Base-by-base conservation (phyloP, 2,888 invertebrate genomes). In the Agonopterix arenella region DNA sequence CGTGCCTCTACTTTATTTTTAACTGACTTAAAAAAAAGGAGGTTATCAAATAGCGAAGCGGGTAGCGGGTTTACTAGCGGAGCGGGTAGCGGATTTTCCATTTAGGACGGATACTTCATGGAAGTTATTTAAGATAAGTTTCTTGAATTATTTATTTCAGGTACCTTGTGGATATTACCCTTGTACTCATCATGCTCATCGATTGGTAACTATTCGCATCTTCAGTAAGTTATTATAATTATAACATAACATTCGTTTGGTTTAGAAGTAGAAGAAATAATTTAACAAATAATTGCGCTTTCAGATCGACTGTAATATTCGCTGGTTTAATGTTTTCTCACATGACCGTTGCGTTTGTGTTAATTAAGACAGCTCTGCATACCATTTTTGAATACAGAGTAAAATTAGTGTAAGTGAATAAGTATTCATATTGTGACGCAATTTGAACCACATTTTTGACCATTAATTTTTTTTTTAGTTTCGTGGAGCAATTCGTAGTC, bases 311-410 rank as follows among this genome's bases (percentile, higher is more conserved):
- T n/a, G 38, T 80, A 38, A 60, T 84, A 56, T 88, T 85, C 59
- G 64, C 74, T 38, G 88, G 88, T 1, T 54, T 88, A 41, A 62
- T 69, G 56, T 71, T 83, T 56, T 82, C 84, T 0, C 83, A 88
- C 49, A 64, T 78, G 59, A 61, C 68, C 1, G 79, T 78, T 11
- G 81, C 84, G 7, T 83, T 64, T 56, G 57, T 72, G 9, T 60
- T 82, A 38, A 53, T 85, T 11, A 88, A 88, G 62, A 76, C 82
- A 10, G 80, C 79, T 9, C 55, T 88, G 43, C 88, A 89, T 52
- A 80, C 67, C 47, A 85, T 89, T 56, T 88, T 86, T 56, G 89
- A 86, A 61, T 88, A 82, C 58, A 76, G 62, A 64, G 83, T 85
- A 4, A 80, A 79, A 76, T 66, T 89, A 53, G 76, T 86, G 85